Evolutionary conservation across 1,140 invertebrate genomes (phyloP), one percentile per base, ranked within the genome.

Genomic region (Latrodectus geometricus): DNA sequence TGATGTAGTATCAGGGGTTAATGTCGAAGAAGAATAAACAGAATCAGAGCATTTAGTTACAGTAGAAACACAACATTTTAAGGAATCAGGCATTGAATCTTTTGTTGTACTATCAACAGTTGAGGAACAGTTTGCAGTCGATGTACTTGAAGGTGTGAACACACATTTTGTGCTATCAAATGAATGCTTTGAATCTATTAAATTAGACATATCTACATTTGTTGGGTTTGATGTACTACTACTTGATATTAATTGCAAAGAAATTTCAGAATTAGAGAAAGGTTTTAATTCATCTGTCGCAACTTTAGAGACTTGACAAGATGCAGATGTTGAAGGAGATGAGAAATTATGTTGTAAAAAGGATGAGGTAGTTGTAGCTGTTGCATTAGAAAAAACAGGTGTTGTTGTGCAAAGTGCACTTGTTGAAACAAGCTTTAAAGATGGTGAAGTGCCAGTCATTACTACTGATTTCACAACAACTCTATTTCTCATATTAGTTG

Each of bases 391-490:
- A 23, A 70, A 81, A 15, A 79, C 68, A 84, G 68, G n/a, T 61
- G 80, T 74, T 35, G 87, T 73, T 8, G 79, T 82, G 52, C 73
- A 77, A 48, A 87, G n/a, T 20, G 77, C 49, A 65, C 65, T 74
- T 52, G 49, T 66, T 54, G 79, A 69, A 35, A 88, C 81, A 72
- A 87, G 79, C 54, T 88, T 88, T 17, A 88, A 49, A 48, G 86
- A 80, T 49, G 88, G 56, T 21, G 86, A 85, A 14, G 88, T 78
- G 12, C 87, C 77, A 66, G 88, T 77, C 56, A 88, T 78, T 23
- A 88, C 87, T 61, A 88, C 86, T 48, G 86, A 88, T 73, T 88
- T 88, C 9, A 88, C 88, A 72, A 88, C 76, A 54, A 88, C 88
- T 83, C 75, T 72, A 48, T 88, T 88, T 23, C 73, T 50, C 73